These are phyloP conservation scores for Henricia sp. DNA, from an alignment of 53 echinoderm and acorn worm genomes.

Conservation along the genomic window DNA sequence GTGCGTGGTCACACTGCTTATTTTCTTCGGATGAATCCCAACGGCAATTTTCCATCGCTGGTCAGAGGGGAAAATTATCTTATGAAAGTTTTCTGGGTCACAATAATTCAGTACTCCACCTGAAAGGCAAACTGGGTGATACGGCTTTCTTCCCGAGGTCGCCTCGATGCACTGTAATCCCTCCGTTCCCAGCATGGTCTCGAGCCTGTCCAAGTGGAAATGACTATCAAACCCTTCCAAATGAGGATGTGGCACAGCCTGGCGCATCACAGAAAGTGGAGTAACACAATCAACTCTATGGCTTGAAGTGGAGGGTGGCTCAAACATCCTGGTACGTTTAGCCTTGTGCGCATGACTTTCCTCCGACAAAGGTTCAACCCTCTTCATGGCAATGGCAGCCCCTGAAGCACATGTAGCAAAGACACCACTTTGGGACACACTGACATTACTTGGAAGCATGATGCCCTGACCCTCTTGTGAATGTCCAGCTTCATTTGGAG, in stretches of 20 bases:
- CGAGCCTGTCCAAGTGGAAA: conserved; percentile 40
- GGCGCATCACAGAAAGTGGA: too few species aligned
- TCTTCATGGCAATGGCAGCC: too few species aligned
- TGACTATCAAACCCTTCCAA: conserved; percentile 49
- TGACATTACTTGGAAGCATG: too few species aligned
- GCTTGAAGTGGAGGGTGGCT: too few species aligned
- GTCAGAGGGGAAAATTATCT: not conserved
- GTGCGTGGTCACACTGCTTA: not conserved
- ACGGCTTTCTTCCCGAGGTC: not conserved
- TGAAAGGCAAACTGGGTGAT: not conserved
- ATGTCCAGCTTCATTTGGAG: too few species aligned
- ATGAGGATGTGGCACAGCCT: too few species aligned
- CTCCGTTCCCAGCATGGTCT: not conserved
- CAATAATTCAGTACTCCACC: conserved; percentile 49
- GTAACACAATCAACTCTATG: too few species aligned
- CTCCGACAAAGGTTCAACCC: too few species aligned
- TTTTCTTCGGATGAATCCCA: conserved; percentile 52
- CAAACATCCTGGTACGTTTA: too few species aligned
- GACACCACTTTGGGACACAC: too few species aligned
- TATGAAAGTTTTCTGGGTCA: not conserved
- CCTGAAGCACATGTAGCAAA: too few species aligned
- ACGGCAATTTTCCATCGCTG: conserved; percentile 28
- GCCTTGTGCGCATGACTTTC: too few species aligned
- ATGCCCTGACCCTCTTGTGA: not conserved
- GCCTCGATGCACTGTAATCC: not conserved